Percentiles rank a stretch among this genome's conserved stretches.
These are phyloP conservation scores for Cremastinae sp. DNA, from an alignment of 2,888 invertebrate genomes.

Conservation along the genomic window DNA sequence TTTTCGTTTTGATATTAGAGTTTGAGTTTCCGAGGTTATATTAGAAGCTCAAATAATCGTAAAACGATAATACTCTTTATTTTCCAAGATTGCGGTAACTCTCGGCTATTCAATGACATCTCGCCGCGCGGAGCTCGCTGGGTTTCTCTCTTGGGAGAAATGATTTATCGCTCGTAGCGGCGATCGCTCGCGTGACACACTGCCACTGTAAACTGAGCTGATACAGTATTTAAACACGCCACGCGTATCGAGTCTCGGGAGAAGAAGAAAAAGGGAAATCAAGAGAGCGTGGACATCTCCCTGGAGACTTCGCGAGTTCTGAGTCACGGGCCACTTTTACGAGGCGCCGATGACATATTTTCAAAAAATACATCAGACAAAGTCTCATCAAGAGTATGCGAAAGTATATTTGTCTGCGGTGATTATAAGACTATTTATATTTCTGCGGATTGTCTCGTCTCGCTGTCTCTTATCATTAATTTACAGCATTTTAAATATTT, in stretches of 20 bases:
- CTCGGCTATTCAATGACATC: neutral
- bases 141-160: too few species aligned
- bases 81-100: neutral
- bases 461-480: too few species aligned
- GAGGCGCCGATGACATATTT: slow-evolving; percentile 25
- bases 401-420: too few species aligned
- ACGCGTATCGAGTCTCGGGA: too few species aligned
- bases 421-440: too few species aligned
- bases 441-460: too few species aligned
- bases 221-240: slow-evolving; percentile 33
- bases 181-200: slow-evolving; percentile 25
- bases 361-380: neutral
- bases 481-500: too few species aligned
- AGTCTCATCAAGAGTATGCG: neutral
- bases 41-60: neutral
- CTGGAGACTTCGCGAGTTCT: slow-evolving; percentile 21
- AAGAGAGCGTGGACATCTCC: slow-evolving; percentile 5
- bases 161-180: neutral
- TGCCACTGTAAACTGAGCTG: slow-evolving; percentile 3
- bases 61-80: slow-evolving; percentile 1
- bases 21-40: too few species aligned
- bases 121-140: slow-evolving; percentile 9
- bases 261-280: too few species aligned
- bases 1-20: too few species aligned
- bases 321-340: slow-evolving; percentile 38